Evolutionary conservation across 2,797 vertebrate species (phyloP), one percentile per base, ranked within the genome.

Genomic region (Enteromius afrohamiltoni): DNA sequence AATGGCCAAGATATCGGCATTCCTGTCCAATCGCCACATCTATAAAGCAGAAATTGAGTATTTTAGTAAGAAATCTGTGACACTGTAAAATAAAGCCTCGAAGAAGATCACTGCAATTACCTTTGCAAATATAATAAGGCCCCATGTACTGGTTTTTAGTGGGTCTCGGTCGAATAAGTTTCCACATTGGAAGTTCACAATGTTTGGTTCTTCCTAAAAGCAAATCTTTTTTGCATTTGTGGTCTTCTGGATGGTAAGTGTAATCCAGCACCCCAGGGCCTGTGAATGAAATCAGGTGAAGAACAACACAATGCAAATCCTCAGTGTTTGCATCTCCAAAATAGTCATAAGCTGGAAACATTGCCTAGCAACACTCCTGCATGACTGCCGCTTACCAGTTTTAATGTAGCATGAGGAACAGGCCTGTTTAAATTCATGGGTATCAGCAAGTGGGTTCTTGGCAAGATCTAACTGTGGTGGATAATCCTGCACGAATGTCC

Each of bases 121-220:
- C 98, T 98, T 99, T 99, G 92, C 98, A 99, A 93, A 99, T 97
- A 93, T 98, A 98, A 94, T 98, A 99, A 0, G 97, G 97, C 70
- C 98, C 98, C 79, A 97, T 96, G 89, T 99, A 99, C 88, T 98
- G 96, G 58, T 96, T 98, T 93, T 98, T 99, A 80, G 96, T 98
- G 53, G 98, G 98, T 91, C 97, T 96, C 10, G 97, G 96, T 34
- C 98, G 95, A 91, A 99, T 99, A 88, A 96, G 95, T 88, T 98
- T 99, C 97, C 97, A 99, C 16, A 89, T 92, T 90, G 95, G 95
- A 93, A 97, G 95, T 77, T 94, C 92, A 0, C 88, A 92, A 87
- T 94, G 95, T 91, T 97, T 98, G 86, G 96, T 93, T 93, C 96
- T 94, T 82, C 97, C 96, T 31, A 99, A 95, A 89, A 99, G 94